Evolutionary conservation across 1,140 invertebrate genomes (phyloP), one percentile per base, ranked within the genome.

Genomic region (Hyphantria cunea): DNA sequence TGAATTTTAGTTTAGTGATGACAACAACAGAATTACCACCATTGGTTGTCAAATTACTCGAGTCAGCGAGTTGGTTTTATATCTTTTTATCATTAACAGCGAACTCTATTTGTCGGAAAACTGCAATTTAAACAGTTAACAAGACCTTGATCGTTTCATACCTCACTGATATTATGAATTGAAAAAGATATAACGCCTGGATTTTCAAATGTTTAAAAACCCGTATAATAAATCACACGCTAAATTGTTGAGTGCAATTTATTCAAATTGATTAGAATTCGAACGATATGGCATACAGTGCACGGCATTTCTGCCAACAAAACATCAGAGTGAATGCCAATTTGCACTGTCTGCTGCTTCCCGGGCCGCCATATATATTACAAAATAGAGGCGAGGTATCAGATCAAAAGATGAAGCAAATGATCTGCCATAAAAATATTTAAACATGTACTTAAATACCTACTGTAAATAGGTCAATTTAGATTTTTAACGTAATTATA

Each of bases 281-380:
- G 53, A 56, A 15, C 14, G 42, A 31, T 34, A 25, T 25, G 53
- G 41, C 45, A 33, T 41, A 11, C 49, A 59, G 25, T 59, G 45
- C 11, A 14, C 33, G 42, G 51, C 25, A 55, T 34, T 25, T 50
- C 63, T 65, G 63, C 63, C 63, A 65, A 65, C 54, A 65, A 62
- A 55, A 52, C 55, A 68, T 54, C 59, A 37, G 48, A 14, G 49
- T 49, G 52, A 51, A 68, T 55, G 65, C 65, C 59, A 66, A 59
- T 63, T 68, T 41, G 31, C 34, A 56, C 53, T 47, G 65, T 32
- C 47, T 63, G 59, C 59, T 17, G 58, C 54, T 63, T 68, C 59
- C 53, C 54, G 58, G 52, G 48, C 49, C 49, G 45, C 39, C 55
- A 49, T 59, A 49, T 31, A 49, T 49, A 50, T 10, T 45, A 39